Evolutionary conservation across 2,797 vertebrate species (phyloP).

Genomic region (Oceanodroma leucorhoa): DNA sequence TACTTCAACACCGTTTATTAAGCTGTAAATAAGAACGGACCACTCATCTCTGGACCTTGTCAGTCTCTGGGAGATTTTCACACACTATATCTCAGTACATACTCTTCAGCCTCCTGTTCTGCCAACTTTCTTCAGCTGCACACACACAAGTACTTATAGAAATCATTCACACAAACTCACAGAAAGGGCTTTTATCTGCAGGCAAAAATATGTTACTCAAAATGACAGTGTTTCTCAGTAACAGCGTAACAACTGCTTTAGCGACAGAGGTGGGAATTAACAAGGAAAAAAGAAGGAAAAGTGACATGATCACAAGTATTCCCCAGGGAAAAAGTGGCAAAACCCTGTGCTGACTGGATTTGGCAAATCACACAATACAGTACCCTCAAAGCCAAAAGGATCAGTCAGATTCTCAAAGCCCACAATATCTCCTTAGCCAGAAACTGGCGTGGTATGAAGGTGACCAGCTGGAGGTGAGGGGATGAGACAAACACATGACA

Average conservation of each 20-base stretch:
- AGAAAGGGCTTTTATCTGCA: not conserved
- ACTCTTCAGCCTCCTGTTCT: not conserved
- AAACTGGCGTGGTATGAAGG: not conserved
- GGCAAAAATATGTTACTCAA: not conserved
- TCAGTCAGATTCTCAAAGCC: not conserved
- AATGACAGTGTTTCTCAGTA: not conserved
- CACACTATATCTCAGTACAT: not conserved
- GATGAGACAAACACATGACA: not conserved
- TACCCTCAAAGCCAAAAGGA: not conserved
- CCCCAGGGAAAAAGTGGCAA: not conserved
- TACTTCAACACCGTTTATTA: not conserved
- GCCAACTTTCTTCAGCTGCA: not conserved
- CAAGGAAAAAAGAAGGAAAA: not conserved
- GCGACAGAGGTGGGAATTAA: not conserved
- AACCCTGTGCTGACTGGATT: not conserved
- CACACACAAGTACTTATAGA: not conserved
- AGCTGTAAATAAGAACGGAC: not conserved
- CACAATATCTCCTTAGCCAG: not conserved
- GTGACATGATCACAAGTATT: not conserved
- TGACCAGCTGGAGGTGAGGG: not conserved
- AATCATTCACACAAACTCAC: not conserved
- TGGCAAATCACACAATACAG: not conserved
- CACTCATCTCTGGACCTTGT: not conserved
- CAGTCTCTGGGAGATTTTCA: not conserved
- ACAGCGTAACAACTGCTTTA: not conserved